Percentiles rank a stretch among this genome's conserved stretches.
Conservation (phyloP, 2,797 vertebrate genomes). For the Chelon labrosus region DNA sequence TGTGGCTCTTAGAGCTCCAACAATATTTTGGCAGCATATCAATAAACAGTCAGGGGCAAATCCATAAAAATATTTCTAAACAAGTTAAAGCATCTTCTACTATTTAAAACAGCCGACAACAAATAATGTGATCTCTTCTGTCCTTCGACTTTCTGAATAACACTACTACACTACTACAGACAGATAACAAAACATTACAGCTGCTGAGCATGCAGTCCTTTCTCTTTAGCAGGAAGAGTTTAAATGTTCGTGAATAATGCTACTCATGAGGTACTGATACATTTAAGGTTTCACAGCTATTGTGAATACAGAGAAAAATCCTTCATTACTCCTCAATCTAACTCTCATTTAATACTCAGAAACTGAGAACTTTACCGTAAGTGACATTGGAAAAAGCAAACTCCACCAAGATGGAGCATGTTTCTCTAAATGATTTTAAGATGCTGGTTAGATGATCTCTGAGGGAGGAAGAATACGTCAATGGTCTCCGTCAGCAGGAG, state of each 20-base stretch:
- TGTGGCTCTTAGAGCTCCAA: neutral
- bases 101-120: conserved; percentile 10
- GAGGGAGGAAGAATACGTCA: neutral
- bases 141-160: conserved; percentile 7
- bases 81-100: conserved; percentile 13
- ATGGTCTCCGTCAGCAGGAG: neutral
- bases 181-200: neutral
- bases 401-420: no score
- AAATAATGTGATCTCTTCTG: conserved; percentile 1
- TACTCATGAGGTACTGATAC: neutral
- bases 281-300: conserved; percentile 2
- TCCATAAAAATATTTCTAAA: conserved; percentile 18
- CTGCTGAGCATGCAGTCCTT: neutral
- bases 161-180: neutral
- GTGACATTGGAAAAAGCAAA: neutral
- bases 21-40: conserved; percentile 11
- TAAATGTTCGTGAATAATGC: neutral
- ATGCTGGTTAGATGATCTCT: neutral
- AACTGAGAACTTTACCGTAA: neutral
- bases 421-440: conserved; percentile 6
- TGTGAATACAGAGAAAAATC: neutral
- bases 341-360: neutral
- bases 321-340: neutral
- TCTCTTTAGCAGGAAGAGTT: neutral
- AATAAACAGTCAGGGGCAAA: conserved; percentile 7